These are phyloP conservation scores for Nineta flava DNA, from an alignment of 2,888 invertebrate species.

Conservation along the genomic window DNA sequence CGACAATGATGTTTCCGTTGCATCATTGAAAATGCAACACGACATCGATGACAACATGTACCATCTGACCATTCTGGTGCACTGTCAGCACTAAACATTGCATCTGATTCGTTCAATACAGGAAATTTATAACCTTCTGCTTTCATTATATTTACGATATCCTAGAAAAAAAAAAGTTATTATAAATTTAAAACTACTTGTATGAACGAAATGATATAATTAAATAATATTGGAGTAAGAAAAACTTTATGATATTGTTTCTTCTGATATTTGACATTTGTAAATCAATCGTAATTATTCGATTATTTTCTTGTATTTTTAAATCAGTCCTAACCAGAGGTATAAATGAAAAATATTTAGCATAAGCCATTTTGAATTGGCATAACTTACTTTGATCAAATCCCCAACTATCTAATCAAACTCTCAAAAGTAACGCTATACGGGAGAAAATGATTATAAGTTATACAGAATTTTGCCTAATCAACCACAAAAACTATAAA, in stretches of 20 bases:
- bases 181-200: conserved; percentile 2
- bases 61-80: conserved; percentile 98
- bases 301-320: too few species aligned
- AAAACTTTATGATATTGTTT: not conserved
- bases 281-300: too few species aligned
- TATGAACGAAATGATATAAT: not conserved
- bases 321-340: too few species aligned
- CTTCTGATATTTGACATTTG: too few species aligned
- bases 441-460: too few species aligned
- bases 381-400: too few species aligned
- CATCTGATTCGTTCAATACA: conserved; percentile 83
- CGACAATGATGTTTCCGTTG: conserved; percentile 94
- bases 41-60: conserved; percentile 85
- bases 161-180: conserved; percentile 34
- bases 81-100: conserved; percentile 94
- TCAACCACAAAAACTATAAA: too few species aligned
- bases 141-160: conserved; percentile 87
- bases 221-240: not conserved
- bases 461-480: too few species aligned
- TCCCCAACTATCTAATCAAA: too few species aligned
- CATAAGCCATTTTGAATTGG: too few species aligned
- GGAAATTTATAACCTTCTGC: conserved; percentile 89
- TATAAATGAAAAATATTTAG: too few species aligned
- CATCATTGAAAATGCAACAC: conserved; percentile 68
- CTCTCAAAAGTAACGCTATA: too few species aligned